Evolutionary conservation across 2,888 invertebrate genomes (phyloP), one percentile per base, ranked within the genome.

Genomic region (Monoplex corrugatus): DNA sequence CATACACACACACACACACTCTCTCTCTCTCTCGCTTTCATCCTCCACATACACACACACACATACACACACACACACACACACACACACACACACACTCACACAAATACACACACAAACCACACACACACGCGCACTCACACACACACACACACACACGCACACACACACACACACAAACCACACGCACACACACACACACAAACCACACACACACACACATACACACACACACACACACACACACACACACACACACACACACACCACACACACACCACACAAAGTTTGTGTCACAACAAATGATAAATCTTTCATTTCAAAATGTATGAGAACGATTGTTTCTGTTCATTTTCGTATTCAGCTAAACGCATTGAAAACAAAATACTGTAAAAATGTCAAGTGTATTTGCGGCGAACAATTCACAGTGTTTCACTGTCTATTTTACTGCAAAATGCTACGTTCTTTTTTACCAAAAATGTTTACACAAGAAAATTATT

Each of bases 61-160:
- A 68, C 68, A n/a, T n/a, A n/a, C 68, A n/a, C 68, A n/a, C 68
- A 68, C 68, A 23, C 68, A 23, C 68, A 68, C 68, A 68, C 68
- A 23, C 68, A 68, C 28, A n/a, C 68, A 23, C 68, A 68, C n/a
- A 68, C 68, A 68, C 68, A 68, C 68, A 68, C 68, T 8, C 68
- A 68, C 68, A 68, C 68, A 68, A 8, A 8, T n/a, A 19, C 8
- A 19, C 28, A 28, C 68, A n/a, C n/a, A 19, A 23, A 1, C 1
- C 28, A n/a, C 8, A 28, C 68, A n/a, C n/a, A 8, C 68, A 68
- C 68, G 8, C 19, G 28, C 28, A 19, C n/a, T n/a, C n/a, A 8
- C 68, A n/a, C 23, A 28, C 28, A 28, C 28, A 28, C n/a, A 68
- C 68, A 28, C 68, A n/a, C 68, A 8, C 68, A 68, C 68, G 68